phyloP scores from a whole-genome alignment of 2,113 vertebrate species.

The Aspidoscelis tigris region DNA sequence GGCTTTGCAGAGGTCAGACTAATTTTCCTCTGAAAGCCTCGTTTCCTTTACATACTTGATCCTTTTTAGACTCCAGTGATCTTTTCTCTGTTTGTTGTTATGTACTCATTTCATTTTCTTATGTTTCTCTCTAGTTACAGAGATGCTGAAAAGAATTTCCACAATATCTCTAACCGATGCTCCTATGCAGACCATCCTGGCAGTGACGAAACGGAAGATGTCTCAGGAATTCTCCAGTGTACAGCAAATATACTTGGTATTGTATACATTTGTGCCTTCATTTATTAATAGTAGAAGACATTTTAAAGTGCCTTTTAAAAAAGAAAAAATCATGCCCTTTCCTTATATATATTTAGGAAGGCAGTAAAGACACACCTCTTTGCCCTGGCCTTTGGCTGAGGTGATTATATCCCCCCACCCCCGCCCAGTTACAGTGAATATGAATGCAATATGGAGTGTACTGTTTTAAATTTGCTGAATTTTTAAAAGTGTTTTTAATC shows the following conservation, averaged over 20 bases:
- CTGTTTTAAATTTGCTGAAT: no score
- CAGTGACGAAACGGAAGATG: conserved; percentile 86
- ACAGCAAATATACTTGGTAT: conserved; percentile 92
- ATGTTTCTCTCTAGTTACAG: conserved; percentile 80
- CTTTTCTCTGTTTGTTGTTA: neutral
- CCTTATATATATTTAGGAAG: no score
- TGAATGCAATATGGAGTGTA: no score
- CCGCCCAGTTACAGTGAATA: no score
- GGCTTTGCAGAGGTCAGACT: neutral
- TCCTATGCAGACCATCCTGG: conserved; percentile 86
- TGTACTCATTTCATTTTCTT: neutral
- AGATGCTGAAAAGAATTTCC: conserved; percentile 85
- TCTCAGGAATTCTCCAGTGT: conserved; percentile 95
- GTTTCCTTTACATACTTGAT: neutral
- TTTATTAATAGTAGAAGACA: neutral
- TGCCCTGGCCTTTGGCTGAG: no score
- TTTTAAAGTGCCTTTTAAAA: conserved; percentile 1
- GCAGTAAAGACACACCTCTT: no score
- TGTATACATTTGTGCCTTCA: conserved; percentile 41
- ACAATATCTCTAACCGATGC: conserved; percentile 86
- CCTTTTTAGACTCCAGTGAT: neutral
- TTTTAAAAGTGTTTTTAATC: no score
- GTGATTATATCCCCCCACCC: no score
- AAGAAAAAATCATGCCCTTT: no score
- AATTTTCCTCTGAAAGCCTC: neutral